A percentile compares a stretch with the other conserved stretches of the same genome.
These are phyloP conservation scores for Hydropotes inermis DNA, from an alignment of 2,113 vertebrate species.

Conservation along the genomic window DNA sequence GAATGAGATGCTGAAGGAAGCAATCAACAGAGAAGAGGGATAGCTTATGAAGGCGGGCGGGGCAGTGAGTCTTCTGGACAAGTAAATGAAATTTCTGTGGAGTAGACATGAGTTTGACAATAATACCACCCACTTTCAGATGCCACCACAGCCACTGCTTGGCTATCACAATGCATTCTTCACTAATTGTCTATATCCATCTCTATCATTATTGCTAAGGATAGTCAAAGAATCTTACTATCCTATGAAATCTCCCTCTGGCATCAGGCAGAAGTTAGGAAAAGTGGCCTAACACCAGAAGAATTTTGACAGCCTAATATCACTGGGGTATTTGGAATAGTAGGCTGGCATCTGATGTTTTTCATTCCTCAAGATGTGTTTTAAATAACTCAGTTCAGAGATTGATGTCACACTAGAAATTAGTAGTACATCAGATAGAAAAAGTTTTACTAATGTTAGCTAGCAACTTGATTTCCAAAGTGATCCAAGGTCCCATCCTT, in stretches of 20 bases:
- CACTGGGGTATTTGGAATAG: not conserved
- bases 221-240: not conserved
- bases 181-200: not conserved
- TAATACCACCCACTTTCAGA: not conserved
- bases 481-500: not conserved
- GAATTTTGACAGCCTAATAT: not conserved
- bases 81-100: not conserved
- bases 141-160: not conserved
- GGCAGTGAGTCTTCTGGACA: not conserved
- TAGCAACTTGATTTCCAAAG: not conserved
- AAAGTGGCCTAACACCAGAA: not conserved
- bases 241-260: not conserved
- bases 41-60: not conserved
- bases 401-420: not conserved
- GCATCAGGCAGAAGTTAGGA: not conserved
- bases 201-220: not conserved
- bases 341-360: not conserved
- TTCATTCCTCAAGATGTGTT: not conserved
- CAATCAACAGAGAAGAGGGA: not conserved
- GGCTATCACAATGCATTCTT: not conserved
- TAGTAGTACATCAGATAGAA: not conserved
- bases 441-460: not conserved
- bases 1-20: not conserved
- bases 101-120: not conserved
- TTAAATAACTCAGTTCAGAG: not conserved